Conservation (phyloP, 1,140 invertebrate species). For the Meloidogyne hapla region DNA sequence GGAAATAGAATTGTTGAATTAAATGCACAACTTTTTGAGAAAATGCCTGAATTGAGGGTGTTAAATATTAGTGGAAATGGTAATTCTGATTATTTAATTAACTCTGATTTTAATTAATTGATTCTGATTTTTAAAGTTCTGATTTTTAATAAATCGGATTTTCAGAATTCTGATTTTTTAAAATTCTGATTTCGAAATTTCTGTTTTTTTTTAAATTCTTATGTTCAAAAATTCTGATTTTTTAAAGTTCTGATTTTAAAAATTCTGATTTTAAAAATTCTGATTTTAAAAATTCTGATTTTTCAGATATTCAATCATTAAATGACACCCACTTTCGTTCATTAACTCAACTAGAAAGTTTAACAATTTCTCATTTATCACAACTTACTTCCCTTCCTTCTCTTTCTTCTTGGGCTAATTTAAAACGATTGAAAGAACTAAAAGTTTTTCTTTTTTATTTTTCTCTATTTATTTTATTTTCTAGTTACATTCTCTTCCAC, state of each 20-base stretch:
- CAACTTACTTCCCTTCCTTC: slow-evolving; percentile 32
- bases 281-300: not conserved
- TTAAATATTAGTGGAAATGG: slow-evolving; percentile 46
- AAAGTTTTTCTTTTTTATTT: not conserved
- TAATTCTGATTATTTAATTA: not conserved
- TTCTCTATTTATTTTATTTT: slow-evolving; percentile 20
- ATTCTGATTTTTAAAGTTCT: too few species aligned
- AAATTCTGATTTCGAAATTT: too few species aligned
- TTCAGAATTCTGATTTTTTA: not conserved
- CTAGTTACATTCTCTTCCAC: slow-evolving; percentile 40
- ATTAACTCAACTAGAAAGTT: slow-evolving; percentile 35
- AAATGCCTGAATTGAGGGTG: slow-evolving; percentile 20
- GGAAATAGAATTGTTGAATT: slow-evolving; percentile 24
- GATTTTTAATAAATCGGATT: too few species aligned
- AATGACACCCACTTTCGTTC: not conserved
- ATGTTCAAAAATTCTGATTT: too few species aligned
- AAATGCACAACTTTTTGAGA: slow-evolving; percentile 16
- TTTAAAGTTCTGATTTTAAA: too few species aligned
- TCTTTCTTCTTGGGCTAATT: slow-evolving; percentile 26
- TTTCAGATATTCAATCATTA: not conserved
- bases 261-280: not conserved
- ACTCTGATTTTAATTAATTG: too few species aligned
- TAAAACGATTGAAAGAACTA: slow-evolving; percentile 10
- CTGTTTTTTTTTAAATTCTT: too few species aligned
- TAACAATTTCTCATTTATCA: slow-evolving; percentile 35